A percentile compares a stretch with the other conserved stretches of the same genome.
These are phyloP conservation scores for Esox masquinongy DNA, from an alignment of 2,797 vertebrate species.

Conservation along the genomic window DNA sequence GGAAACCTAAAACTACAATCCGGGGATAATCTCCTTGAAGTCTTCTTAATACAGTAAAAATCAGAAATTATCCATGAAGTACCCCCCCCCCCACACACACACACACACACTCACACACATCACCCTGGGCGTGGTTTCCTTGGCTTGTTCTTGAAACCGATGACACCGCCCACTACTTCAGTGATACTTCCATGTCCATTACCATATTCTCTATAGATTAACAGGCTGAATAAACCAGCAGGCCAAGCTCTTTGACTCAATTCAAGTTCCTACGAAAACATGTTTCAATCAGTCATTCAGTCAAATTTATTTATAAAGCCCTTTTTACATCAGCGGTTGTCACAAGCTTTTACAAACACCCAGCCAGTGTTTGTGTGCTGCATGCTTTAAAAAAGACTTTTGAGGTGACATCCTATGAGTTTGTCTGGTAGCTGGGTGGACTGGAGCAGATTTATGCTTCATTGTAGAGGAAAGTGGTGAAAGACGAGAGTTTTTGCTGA, in stretches of 20 bases:
- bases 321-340: too few species aligned
- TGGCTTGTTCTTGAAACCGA: not conserved
- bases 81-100: not conserved
- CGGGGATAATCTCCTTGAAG: not conserved
- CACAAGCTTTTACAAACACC: too few species aligned
- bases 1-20: slow-evolving; percentile 6
- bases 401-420: not conserved
- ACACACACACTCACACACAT: not conserved
- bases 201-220: not conserved
- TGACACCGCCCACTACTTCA: not conserved
- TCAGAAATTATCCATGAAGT: not conserved
- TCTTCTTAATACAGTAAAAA: not conserved
- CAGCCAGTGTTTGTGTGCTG: not conserved
- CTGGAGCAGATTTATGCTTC: not conserved
- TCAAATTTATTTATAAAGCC: too few species aligned
- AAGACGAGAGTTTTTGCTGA: too few species aligned
- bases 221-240: not conserved
- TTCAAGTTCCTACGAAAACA: not conserved
- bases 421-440: not conserved
- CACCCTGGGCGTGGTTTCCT: not conserved
- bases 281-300: not conserved
- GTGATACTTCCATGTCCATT: not conserved
- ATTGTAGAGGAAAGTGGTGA: too few species aligned
- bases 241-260: not conserved
- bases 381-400: not conserved